phyloP scores from a whole-genome alignment of 2,113 vertebrate genomes.

The Meriones unguiculatus region DNA sequence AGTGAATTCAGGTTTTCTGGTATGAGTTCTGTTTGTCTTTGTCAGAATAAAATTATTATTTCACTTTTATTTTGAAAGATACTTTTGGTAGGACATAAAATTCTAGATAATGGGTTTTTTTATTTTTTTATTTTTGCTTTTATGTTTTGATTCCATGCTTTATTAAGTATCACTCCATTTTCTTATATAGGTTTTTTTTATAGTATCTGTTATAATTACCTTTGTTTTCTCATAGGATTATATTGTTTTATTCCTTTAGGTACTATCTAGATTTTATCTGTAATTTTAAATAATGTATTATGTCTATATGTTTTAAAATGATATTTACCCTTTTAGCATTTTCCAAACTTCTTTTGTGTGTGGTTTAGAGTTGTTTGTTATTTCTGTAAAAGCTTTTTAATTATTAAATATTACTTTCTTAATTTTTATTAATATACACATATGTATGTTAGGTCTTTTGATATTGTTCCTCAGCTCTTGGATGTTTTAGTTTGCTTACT shows the following conservation, averaged over 20 bases:
- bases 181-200: not conserved
- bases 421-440: not conserved
- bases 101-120: not conserved
- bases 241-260: not conserved
- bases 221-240: not conserved
- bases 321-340: not conserved
- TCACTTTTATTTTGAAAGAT: conserved; percentile 31
- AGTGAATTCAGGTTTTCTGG: not conserved
- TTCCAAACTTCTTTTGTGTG: not conserved
- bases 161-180: not conserved
- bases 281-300: conserved; percentile 7
- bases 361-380: not conserved
- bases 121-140: not conserved
- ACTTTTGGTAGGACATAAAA: not conserved
- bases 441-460: not conserved
- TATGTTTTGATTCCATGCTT: not conserved
- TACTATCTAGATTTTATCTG: conserved; percentile 2
- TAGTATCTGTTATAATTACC: not conserved
- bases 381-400: conserved; percentile 1
- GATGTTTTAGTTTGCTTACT: not conserved
- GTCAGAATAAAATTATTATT: not conserved
- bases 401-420: not conserved
- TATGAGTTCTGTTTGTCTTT: not conserved
- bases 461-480: not conserved
- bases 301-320: not conserved